Evolutionary conservation across 2,797 vertebrate species (phyloP), one percentile per base, ranked within the genome.

Genomic region (Apodemus agrarius): DNA sequence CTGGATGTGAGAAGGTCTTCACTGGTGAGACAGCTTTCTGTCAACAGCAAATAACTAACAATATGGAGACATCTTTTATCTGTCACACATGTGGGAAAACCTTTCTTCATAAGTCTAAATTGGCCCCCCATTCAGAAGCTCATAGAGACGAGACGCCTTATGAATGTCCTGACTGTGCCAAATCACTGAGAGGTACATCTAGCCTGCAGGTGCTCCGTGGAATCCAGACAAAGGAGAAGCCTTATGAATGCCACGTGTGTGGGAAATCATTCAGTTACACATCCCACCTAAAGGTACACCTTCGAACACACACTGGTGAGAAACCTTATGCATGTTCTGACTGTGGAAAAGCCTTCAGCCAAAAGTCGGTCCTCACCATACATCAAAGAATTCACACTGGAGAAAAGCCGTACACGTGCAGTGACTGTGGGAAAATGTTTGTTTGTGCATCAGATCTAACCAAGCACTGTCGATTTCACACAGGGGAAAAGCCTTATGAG

Each of bases 41-140:
- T 65, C 57, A 78, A 29, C 88, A 89, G 9, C 88, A 78, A 34
- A 49, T 65, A 49, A 37, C 88, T 49, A 49, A 49, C 74, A 89
- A 26, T 19, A 29, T 49, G 59, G 88, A 89, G 40, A 78, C 74
- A 37, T n/a, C 88, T 65, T 89, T 89, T 61, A 76, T 89, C 72
- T 89, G 88, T 37, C 88, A 89, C 40, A 89, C 74, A 19, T 89
- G 88, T 52, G 88, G 88, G 74, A 89, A 89, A 29, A 79, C 93
- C 26, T 97, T 97, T 63, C 57, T 89, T 10, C 96, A 96, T 63
- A 94, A 95, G 37, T 96, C 96, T 7, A 92, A 97, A 19, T 92
- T 97, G 86, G 65, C 95, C 13, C 79, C 91, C 17, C 97, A 97
- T 87, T 96, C 96, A 43, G 94, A 54, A 59, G 52, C 37, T 67